Base-by-base conservation (phyloP, 2,888 invertebrate species). In the Hydroisotoma schaefferi region DNA sequence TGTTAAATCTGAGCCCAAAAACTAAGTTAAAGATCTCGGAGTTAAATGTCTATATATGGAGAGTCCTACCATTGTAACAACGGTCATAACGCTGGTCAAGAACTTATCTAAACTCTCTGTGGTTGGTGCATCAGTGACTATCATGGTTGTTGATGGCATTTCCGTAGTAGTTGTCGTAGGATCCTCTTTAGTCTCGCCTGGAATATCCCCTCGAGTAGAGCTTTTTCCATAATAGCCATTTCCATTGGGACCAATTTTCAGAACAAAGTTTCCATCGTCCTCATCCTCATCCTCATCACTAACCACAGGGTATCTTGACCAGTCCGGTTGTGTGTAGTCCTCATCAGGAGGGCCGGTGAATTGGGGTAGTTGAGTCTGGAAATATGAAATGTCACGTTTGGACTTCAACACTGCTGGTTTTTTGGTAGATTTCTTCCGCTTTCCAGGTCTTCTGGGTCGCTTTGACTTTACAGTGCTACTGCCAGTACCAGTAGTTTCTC, bases 161-260 rank as follows among this genome's bases (percentile, higher is more conserved):
- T 64, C 58, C 2, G 69, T 62, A 18, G 68, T 57, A 15, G 61
- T 65, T 6, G 63, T 62, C 5, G 63, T 68, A 26, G 55, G 57
- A n/a, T 63, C 66, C 25, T 63, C 66, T 18, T 60, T 63, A 28
- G 55, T 38, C 25, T 68, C 66, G 20, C 65, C 62, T 22, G 72
- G 68, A 55, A 72, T 72, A 43, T 72, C 72, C 0, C 72, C 72
- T 22, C 72, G 47, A 15, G 72, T 72, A 1, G 65, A 68, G 12
- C 64, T 61, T 44, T 69, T 70, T 8, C 55, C 44, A 46, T 55
- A 57, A 57, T 67, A 55, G 62, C 64, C 55, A 28, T 59, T 57
- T 55, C 55, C 47, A 61, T 67, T 52, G 23, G 48, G 25, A 47
- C 65, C 49, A 55, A 59, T 48, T 10, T 55, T 53, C 26, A 64